Percentiles rank a stretch among this genome's conserved stretches.
These are phyloP conservation scores for Ceraclea dissimilis DNA, from an alignment of 2,888 invertebrate genomes.

Conservation along the genomic window DNA sequence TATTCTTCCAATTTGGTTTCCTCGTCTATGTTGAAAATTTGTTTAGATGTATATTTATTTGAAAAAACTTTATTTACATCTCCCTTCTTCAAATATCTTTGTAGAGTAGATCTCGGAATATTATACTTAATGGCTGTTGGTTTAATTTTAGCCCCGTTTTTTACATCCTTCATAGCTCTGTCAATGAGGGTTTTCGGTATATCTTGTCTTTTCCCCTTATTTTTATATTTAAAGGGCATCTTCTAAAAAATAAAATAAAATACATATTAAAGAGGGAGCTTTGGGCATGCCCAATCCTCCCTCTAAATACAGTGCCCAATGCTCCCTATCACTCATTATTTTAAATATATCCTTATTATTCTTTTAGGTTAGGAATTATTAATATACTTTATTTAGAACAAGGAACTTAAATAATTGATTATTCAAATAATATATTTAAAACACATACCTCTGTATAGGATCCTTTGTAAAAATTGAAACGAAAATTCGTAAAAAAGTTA, in stretches of 20 bases:
- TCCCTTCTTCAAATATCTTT: constrained; percentile 1
- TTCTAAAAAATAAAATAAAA: not conserved
- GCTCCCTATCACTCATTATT: too few relatives aligned
- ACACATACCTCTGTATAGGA: too few relatives aligned
- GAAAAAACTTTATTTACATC: constrained; percentile 2
- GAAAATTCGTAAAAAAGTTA: too few relatives aligned
- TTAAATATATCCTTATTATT: too few relatives aligned
- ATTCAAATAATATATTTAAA: too few relatives aligned
- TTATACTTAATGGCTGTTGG: constrained; percentile 2
- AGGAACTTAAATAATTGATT: too few relatives aligned
- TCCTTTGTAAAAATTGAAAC: too few relatives aligned
- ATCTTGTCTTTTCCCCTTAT: not conserved
- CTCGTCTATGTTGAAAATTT: constrained; percentile 3
- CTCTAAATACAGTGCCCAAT: too few relatives aligned
- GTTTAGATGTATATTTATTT: constrained; percentile 1
- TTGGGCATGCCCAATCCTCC: too few relatives aligned
- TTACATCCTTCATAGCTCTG: not conserved
- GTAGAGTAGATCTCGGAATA: constrained; percentile 2
- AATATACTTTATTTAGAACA: too few relatives aligned
- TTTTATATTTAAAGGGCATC: not conserved
- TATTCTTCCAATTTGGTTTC: constrained; percentile 1
- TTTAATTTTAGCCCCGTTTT: not conserved
- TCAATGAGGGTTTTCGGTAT: not conserved
- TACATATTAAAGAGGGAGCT: too few relatives aligned
- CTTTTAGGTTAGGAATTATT: too few relatives aligned